A percentile compares a stretch with the other conserved stretches of the same genome.
phyloP scores from a whole-genome alignment of 2,797 vertebrate genomes.

The Pipistrellus nathusii region DNA sequence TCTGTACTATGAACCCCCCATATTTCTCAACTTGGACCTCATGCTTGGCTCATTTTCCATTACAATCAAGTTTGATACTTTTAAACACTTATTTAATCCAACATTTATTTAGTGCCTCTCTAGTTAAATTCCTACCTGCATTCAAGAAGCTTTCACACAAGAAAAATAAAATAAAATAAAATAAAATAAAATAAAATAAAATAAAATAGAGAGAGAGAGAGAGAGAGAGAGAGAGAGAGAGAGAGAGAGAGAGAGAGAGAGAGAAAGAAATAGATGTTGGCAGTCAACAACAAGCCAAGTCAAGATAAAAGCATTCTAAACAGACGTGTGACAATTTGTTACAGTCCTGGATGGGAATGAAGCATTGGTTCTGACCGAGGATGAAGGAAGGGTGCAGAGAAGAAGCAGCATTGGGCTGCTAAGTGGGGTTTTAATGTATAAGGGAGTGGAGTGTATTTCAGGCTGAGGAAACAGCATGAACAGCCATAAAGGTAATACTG shows the following conservation, averaged over 20 bases:
- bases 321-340: background rate
- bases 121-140: background rate
- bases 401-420: background rate
- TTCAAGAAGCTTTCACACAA: background rate
- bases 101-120: background rate
- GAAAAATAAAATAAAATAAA: background rate
- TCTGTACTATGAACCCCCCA: background rate
- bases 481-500: background rate
- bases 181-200: background rate
- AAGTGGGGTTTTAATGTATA: background rate
- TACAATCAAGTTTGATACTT: background rate
- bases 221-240: too few species aligned
- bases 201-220: too few species aligned
- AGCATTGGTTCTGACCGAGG: background rate
- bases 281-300: background rate
- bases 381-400: background rate
- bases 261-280: background rate
- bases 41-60: background rate
- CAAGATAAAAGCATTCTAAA: background rate
- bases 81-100: conserved; percentile 23
- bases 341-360: background rate
- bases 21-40: background rate
- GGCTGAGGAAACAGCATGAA: background rate
- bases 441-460: background rate
- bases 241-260: too few species aligned